phyloP scores from a whole-genome alignment of 2,888 invertebrate genomes.

The Ryuthela nishihirai region DNA sequence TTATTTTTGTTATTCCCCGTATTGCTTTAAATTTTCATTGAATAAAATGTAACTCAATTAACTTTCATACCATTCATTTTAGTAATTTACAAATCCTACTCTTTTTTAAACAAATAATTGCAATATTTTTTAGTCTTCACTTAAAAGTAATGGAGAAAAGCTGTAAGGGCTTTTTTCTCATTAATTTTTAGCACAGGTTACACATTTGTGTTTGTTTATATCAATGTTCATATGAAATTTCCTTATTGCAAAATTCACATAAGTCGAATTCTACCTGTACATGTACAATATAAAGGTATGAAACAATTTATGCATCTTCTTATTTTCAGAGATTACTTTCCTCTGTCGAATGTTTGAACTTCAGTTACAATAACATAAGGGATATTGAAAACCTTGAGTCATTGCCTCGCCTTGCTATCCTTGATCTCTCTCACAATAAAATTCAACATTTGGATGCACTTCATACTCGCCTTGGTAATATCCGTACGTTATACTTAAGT shows the following conservation, averaged over 20 bases:
- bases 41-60: too few species aligned
- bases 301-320: constrained; percentile 5
- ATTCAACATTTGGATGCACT: constrained; percentile 73
- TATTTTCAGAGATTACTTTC: constrained; percentile 50
- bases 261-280: neutral
- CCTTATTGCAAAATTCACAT: neutral
- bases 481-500: constrained; percentile 76
- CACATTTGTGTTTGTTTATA: neutral
- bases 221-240: neutral
- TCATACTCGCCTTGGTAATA: constrained; percentile 81
- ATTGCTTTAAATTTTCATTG: too few species aligned
- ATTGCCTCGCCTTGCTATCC: constrained; percentile 18
- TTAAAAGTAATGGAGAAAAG: neutral
- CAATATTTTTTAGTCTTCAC: neutral
- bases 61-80: too few species aligned
- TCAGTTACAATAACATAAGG: constrained; percentile 53
- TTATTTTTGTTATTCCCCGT: too few species aligned
- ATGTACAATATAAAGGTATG: neutral
- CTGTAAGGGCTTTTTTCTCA: too few species aligned
- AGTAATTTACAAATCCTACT: too few species aligned
- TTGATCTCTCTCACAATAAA: constrained; percentile 64
- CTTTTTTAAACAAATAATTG: too few species aligned
- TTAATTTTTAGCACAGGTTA: neutral
- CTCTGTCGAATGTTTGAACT: constrained; percentile 61
- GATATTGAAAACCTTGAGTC: constrained; percentile 34